Evolutionary conservation across 2,113 vertebrate species (phyloP).

Genomic region (human): GRCh38 chr15:91803501-91804000

Average conservation of each 20-base stretch:
- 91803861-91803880: not conserved
- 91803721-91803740: not conserved
- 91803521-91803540: not conserved
- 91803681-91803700: accelerated
- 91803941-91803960: not conserved
- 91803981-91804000: not conserved
- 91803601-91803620: not conserved
- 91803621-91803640: not conserved
- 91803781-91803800: not conserved
- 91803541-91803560: not conserved
- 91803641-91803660: not conserved
- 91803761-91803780: not conserved
- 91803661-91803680: not conserved
- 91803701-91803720: not conserved
- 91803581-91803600: not conserved
- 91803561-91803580: not conserved
- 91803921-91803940: not conserved
- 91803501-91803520: not conserved
- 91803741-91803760: not conserved
- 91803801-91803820: not conserved
- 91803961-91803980: not conserved
- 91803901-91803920: not conserved
- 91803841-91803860: not conserved
- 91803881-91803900: not conserved
- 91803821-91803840: not conserved